Percentiles rank a stretch among this genome's conserved stretches.
Conservation (phyloP, 35 echinoderm and acorn worm species). For the Amphiura filiformis region DNA sequence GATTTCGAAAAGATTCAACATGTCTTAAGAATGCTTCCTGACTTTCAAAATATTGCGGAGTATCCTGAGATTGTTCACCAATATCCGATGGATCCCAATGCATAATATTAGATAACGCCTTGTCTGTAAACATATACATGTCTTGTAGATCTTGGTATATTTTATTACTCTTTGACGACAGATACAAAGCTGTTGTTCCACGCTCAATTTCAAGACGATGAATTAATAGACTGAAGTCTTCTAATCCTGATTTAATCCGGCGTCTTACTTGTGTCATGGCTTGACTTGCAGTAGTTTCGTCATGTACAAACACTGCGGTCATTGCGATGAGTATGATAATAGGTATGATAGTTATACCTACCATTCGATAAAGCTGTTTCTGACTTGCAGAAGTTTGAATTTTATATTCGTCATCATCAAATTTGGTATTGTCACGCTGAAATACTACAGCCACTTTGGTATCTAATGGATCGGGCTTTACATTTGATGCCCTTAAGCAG, state of each 20-base stretch:
- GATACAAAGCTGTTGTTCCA: conserved; percentile 15
- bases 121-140: background rate
- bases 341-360: background rate
- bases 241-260: background rate
- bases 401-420: too few species aligned
- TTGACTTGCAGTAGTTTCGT: background rate
- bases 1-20: background rate
- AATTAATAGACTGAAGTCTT: conserved; percentile 9
- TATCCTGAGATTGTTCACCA: background rate
- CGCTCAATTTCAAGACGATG: conserved; percentile 28
- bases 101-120: background rate
- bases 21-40: background rate
- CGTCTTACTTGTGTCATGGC: background rate
- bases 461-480: too few species aligned
- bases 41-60: background rate
- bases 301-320: background rate
- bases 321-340: background rate
- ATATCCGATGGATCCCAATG: too few species aligned
- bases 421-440: too few species aligned
- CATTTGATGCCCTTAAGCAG: too few species aligned
- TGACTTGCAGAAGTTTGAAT: background rate
- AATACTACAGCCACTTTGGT: too few species aligned
- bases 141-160: background rate
- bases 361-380: background rate
- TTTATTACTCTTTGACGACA: background rate